These are phyloP conservation scores for Novumbra hubbsi DNA, from an alignment of 2,797 vertebrate species.

Conservation along the genomic window DNA sequence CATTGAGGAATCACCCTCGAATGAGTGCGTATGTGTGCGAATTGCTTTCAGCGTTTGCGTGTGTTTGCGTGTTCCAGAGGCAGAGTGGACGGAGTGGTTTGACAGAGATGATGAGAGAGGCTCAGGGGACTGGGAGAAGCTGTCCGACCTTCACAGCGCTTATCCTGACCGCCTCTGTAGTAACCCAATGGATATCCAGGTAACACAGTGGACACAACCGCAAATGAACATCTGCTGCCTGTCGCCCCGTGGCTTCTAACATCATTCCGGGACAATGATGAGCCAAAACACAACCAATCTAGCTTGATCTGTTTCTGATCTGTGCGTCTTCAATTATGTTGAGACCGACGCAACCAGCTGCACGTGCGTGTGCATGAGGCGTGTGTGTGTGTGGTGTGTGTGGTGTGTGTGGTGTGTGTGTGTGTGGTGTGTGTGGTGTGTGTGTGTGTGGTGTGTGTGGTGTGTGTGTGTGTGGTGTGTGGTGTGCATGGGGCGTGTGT, in stretches of 20 bases:
- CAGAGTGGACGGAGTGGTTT: slow-evolving; percentile 95
- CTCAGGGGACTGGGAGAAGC: slow-evolving; percentile 89
- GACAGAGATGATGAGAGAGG: slow-evolving; percentile 80
- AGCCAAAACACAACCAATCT: not conserved
- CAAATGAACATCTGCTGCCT: not conserved
- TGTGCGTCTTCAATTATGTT: not conserved
- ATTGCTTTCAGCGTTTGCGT: slow-evolving; percentile 12
- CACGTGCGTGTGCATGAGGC: slow-evolving; percentile 23
- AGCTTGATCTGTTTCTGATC: slow-evolving; percentile 17
- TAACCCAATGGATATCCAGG: slow-evolving; percentile 89
- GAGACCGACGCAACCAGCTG: not conserved
- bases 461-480: too few species aligned
- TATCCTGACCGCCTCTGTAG: slow-evolving; percentile 84
- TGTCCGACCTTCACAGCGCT: slow-evolving; percentile 80
- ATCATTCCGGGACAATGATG: not conserved
- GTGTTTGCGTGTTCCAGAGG: slow-evolving; percentile 69
- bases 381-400: too few species aligned
- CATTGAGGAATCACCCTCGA: not conserved
- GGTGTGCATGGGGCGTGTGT: too few species aligned
- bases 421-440: too few species aligned
- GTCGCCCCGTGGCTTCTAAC: not conserved
- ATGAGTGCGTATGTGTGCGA: slow-evolving; percentile 20
- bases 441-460: too few species aligned
- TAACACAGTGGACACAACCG: slow-evolving; percentile 48
- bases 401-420: too few species aligned